Evolutionary conservation across 2,113 vertebrate genomes (phyloP).

Genomic region (Cottus gobio): DNA sequence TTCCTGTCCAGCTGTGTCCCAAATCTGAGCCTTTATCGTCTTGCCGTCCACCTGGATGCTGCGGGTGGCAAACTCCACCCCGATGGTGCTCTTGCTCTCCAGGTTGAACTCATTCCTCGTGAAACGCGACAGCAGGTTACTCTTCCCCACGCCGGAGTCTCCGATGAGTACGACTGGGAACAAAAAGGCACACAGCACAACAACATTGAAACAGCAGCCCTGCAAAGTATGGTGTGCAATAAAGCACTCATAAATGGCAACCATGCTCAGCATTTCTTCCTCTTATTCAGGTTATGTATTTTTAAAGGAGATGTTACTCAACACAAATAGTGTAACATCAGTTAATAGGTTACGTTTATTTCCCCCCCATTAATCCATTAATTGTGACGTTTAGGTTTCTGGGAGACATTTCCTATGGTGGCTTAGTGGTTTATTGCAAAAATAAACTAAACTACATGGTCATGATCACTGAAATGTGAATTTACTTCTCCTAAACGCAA

Average conservation of each 20-base stretch:
- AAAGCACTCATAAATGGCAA: background rate
- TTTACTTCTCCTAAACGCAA: background rate
- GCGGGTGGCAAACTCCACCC: constrained; percentile 96
- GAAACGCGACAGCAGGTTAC: constrained; percentile 96
- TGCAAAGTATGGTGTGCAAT: too few species aligned
- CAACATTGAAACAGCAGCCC: background rate
- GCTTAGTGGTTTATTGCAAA: background rate
- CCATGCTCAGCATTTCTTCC: too few species aligned
- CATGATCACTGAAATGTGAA: background rate
- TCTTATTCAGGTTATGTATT: background rate
- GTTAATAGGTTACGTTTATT: background rate
- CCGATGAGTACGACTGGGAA: constrained; percentile 93
- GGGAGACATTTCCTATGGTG: background rate
- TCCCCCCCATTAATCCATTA: too few species aligned
- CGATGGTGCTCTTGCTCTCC: constrained; percentile 99
- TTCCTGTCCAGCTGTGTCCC: constrained; percentile 97
- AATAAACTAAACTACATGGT: background rate
- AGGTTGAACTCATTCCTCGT: constrained; percentile 98
- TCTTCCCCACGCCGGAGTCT: constrained; percentile 97
- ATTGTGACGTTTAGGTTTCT: too few species aligned
- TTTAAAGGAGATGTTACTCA: background rate
- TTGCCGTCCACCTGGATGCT: constrained; percentile 98
- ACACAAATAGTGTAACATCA: background rate
- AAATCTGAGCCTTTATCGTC: constrained; percentile 97
- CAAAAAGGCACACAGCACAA: constrained; percentile 11